Evolutionary conservation across 2,113 vertebrate genomes (phyloP), one percentile per base, ranked within the genome.

Genomic region (Gobiocypris rarus): DNA sequence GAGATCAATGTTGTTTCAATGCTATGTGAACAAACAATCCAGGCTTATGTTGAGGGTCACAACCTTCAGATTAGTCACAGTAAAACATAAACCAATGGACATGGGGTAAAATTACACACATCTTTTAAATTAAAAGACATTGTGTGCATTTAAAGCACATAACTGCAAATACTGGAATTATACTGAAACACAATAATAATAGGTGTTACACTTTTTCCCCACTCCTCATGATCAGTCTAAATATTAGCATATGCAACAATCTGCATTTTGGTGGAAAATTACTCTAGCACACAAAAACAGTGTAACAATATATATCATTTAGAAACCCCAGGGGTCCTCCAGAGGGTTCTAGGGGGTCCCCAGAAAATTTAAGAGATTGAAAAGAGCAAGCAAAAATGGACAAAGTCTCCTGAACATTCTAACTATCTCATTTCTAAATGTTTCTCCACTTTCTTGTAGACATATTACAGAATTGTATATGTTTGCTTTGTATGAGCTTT

Each of bases 251-350:
- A 31, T 65, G 26, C 14, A 15, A 17, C 8, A 22, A 19, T 69
- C 17, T 69, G 8, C 65, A 69, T 38, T 41, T 31, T 38, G 65
- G 19, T 41, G 65, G 19, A 69, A 41, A 10, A 41, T 38, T 41
- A 17, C 31, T 38, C 14, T 1, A 41, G 65, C 31, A 22, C 67
- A 28, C 1, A 70, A 70, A 43, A 41, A n/a, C 19, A 43, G 34
- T 69, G 19, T 92, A 89, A 94, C 91, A 93, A 93, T 9, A 45
- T 11, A 28, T 75, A 1, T 50, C 1, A 17, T 69, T 38, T 43
- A 31, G 28, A n/a, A n/a, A n/a, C n/a, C 34, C 34, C 5, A 6
- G 34, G 34, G 38, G 38, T 38, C 38, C 38, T 38, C 38, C 38
- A 38, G 34, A 34, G 1, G 38, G 38, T 38, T 38, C 38, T 38